A percentile compares a stretch with the other conserved stretches of the same genome.
Evolutionary conservation across 2,113 vertebrate genomes (phyloP).

Genomic region (Planiliza haematocheilus): DNA sequence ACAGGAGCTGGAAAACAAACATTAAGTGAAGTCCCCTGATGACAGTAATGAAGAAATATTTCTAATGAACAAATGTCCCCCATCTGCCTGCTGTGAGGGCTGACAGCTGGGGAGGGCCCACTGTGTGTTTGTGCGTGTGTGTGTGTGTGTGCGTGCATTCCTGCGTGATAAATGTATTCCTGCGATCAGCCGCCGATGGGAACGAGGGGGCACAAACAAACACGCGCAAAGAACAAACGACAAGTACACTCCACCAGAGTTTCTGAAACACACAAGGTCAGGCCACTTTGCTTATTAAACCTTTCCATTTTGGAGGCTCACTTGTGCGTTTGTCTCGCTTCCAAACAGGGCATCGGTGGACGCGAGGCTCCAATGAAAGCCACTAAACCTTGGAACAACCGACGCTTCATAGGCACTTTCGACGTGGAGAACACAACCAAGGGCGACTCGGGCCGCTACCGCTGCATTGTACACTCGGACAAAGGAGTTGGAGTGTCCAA

Average conservation of each 20-base stretch:
- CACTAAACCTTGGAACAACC: conserved; percentile 90
- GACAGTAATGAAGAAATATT: conserved; percentile 86
- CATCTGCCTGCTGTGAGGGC: conserved; percentile 83
- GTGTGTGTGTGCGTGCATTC: conserved; percentile 16
- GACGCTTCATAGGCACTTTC: conserved; percentile 94
- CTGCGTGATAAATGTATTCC: conserved; percentile 67
- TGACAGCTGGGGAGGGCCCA: conserved; percentile 80
- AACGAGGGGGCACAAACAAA: conserved; percentile 65
- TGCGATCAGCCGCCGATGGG: no score
- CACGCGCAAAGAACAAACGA: conserved; percentile 30
- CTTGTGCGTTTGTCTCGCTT: conserved; percentile 58
- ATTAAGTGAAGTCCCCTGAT: conserved; percentile 83
- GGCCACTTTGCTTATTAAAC: conserved; percentile 72
- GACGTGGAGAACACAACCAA: conserved; percentile 96
- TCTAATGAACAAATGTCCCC: conserved; percentile 85
- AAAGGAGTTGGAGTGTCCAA: conserved; percentile 96
- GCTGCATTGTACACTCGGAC: conserved; percentile 94
- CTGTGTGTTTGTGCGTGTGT: conserved; percentile 47
- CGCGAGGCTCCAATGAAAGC: conserved; percentile 95
- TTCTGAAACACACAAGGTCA: conserved; percentile 67
- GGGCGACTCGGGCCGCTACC: conserved; percentile 93
- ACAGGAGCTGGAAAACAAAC: conserved; percentile 78
- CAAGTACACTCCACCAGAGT: conserved; percentile 37
- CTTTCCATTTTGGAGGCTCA: conserved; percentile 51
- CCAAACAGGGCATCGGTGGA: conserved; percentile 90